Evolutionary conservation across 37 sponge, comb jelly and placozoan species (phyloP).

Genomic region (Ephydatia muelleri): DNA sequence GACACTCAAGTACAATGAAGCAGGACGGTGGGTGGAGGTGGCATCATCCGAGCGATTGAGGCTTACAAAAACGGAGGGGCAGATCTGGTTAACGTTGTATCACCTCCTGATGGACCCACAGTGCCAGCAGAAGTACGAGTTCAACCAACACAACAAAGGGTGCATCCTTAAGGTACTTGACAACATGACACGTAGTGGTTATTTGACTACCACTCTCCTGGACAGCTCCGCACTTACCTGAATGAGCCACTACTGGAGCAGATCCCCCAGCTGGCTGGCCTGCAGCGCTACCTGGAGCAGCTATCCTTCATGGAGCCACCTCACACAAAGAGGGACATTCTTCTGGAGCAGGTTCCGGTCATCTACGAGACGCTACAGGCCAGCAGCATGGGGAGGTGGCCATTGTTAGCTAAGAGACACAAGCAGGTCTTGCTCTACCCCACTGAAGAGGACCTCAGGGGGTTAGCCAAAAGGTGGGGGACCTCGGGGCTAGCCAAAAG

Average conservation of each 20-base stretch:
- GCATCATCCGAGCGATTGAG: constrained; percentile 54
- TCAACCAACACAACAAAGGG: constrained; percentile 59
- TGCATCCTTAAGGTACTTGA: constrained; percentile 60
- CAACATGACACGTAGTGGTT: neutral
- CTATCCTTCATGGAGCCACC: constrained; percentile 85
- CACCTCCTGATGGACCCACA: constrained; percentile 62
- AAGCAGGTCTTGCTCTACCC: constrained; percentile 54
- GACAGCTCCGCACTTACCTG: constrained; percentile 66
- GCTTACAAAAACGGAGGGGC: constrained; percentile 78
- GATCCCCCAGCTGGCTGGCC: constrained; percentile 71
- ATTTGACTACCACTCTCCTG: neutral
- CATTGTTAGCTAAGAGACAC: constrained; percentile 57
- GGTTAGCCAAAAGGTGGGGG: constrained; percentile 58
- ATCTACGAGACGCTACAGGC: constrained; percentile 51
- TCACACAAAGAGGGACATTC: constrained; percentile 44
- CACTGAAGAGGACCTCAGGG: constrained; percentile 40
- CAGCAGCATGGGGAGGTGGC: constrained; percentile 54
- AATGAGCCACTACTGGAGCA: constrained; percentile 69
- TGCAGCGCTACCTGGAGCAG: constrained; percentile 79
- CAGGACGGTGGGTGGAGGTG: constrained; percentile 66
- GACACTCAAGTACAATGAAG: constrained; percentile 50
- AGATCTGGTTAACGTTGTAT: constrained; percentile 82
- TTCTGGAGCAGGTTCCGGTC: constrained; percentile 83
- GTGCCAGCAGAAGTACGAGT: constrained; percentile 77
- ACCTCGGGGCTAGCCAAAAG: too few species aligned